Percentiles rank a stretch among this genome's conserved stretches.
These are phyloP conservation scores for Ostrea edulis DNA, from an alignment of 1,140 invertebrate genomes.

Conservation along the genomic window DNA sequence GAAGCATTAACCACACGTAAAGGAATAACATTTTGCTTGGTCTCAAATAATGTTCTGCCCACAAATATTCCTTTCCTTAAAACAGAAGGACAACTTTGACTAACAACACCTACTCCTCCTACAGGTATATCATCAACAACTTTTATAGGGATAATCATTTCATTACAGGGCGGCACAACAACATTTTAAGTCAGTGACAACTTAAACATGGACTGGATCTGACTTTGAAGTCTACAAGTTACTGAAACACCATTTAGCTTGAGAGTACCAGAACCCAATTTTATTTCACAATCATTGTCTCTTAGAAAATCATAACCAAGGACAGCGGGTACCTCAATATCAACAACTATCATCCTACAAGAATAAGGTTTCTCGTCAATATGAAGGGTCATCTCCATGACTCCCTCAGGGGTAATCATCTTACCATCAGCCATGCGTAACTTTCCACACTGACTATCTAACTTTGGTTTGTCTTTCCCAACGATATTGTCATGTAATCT, in stretches of 20 bases:
- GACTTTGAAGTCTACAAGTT: background rate
- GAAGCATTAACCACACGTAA: background rate
- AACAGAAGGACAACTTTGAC: background rate
- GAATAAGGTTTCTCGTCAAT: no score
- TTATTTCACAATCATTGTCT: background rate
- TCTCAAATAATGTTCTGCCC: background rate
- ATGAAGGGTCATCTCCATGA: no score
- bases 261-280: background rate
- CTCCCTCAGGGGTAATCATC: no score
- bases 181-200: constrained; percentile 34
- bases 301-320: background rate
- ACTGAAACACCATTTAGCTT: background rate
- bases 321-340: background rate
- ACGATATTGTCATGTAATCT: no score
- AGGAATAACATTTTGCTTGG: background rate
- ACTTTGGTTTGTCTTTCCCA: no score
- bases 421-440: no score
- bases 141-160: background rate
- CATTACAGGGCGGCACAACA: background rate
- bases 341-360: no score
- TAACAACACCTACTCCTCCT: background rate
- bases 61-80: background rate
- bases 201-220: background rate
- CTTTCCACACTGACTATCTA: no score
- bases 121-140: background rate